Evolutionary conservation across 2,113 vertebrate genomes (phyloP).

Genomic region (Semnopithecus entellus): DNA sequence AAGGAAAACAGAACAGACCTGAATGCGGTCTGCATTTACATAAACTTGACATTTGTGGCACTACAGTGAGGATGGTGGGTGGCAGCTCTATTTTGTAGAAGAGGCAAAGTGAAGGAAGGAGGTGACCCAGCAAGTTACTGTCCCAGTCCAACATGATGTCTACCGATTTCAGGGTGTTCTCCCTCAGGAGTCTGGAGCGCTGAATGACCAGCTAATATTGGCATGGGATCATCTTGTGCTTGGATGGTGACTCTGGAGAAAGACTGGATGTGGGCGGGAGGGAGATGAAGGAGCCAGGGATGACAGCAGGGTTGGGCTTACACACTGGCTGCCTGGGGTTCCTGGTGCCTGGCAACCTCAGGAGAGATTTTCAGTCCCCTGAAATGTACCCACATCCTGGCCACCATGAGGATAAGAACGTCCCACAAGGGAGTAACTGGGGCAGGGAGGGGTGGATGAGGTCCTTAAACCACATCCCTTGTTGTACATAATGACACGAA

Average conservation of each 20-base stretch:
- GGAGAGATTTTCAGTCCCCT: background rate
- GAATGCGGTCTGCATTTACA: fast-evolving
- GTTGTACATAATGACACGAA: background rate
- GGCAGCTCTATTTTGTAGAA: background rate
- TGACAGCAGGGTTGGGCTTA: background rate
- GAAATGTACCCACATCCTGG: background rate
- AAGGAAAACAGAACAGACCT: background rate
- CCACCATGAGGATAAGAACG: background rate
- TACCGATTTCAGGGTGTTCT: background rate
- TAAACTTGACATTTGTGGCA: background rate
- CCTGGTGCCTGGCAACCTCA: background rate
- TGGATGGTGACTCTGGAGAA: background rate
- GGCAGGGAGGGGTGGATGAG: background rate
- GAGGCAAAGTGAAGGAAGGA: background rate
- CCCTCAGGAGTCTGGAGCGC: background rate
- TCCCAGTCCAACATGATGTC: background rate
- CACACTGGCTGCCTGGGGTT: background rate
- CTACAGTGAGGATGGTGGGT: fast-evolving
- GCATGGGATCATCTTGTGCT: background rate
- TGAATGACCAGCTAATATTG: background rate
- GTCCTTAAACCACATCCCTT: background rate
- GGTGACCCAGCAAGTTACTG: background rate
- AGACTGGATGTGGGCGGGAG: background rate
- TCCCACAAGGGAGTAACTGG: background rate
- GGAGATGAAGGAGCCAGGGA: background rate